Percentiles rank a stretch among this genome's conserved stretches.
phyloP scores from a whole-genome alignment of 2,113 vertebrate genomes.

The Brachypodius melanocephalos region DNA sequence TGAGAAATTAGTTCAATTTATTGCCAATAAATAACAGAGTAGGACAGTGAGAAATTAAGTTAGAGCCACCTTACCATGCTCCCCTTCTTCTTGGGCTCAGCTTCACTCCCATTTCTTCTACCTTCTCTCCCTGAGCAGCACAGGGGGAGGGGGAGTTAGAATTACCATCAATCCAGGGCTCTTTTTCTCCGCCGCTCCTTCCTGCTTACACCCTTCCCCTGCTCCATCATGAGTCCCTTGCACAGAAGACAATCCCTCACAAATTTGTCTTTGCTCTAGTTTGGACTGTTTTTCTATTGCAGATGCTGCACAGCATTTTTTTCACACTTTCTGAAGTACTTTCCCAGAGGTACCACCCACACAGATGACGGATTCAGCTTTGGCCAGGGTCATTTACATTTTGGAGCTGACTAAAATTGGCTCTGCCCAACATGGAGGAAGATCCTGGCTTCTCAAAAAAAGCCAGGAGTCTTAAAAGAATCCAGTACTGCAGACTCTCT shows the following conservation, averaged over 20 bases:
- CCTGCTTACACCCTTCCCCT: background rate
- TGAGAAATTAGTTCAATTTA: background rate
- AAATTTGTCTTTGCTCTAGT: background rate
- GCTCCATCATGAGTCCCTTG: fast-evolving
- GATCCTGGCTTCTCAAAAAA: background rate
- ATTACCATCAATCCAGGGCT: background rate
- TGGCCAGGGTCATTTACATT: background rate
- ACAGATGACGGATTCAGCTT: fast-evolving
- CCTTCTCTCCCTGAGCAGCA: background rate
- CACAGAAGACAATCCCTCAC: background rate
- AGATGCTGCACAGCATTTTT: background rate
- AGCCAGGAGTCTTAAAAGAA: background rate
- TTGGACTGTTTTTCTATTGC: background rate
- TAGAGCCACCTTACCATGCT: background rate
- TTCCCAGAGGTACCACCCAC: background rate
- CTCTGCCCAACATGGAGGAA: background rate
- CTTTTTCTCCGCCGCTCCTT: background rate
- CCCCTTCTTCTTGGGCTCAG: background rate
- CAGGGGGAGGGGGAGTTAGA: fast-evolving
- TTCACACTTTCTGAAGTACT: background rate
- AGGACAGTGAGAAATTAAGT: background rate
- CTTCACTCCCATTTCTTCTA: background rate
- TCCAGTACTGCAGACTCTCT: background rate
- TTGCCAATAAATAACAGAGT: background rate
- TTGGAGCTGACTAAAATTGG: background rate